Percentiles rank a stretch among this genome's conserved stretches.
Conservation (phyloP, 2,797 vertebrate species). For the Huso huso region DNA sequence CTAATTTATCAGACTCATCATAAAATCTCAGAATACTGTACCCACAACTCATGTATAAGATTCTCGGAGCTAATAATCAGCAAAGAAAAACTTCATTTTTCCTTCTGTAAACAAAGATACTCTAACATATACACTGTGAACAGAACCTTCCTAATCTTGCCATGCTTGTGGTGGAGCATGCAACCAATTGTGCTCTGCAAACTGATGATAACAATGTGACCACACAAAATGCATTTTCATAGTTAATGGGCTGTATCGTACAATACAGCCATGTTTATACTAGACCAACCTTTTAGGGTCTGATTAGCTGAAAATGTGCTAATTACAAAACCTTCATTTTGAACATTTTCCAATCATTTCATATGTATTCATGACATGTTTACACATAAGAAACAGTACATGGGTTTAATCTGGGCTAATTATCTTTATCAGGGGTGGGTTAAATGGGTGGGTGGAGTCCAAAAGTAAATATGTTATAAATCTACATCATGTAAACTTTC, state of each 20-base stretch:
- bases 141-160: slow-evolving; percentile 10
- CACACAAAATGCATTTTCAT: slow-evolving; percentile 37
- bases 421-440: slow-evolving; percentile 50
- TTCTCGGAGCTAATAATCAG: too few species aligned
- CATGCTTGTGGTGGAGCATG: slow-evolving; percentile 29
- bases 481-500: slow-evolving; percentile 50
- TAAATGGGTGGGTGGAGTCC: slow-evolving; percentile 30
- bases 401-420: slow-evolving; percentile 46
- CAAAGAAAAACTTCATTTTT: slow-evolving; percentile 29
- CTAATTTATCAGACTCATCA: too few species aligned
- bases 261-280: slow-evolving; percentile 40
- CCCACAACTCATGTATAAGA: too few species aligned
- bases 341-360: slow-evolving; percentile 10
- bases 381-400: slow-evolving; percentile 42
- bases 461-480: slow-evolving; percentile 62
- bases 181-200: slow-evolving; percentile 38
- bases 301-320: slow-evolving; percentile 47
- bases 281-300: slow-evolving; percentile 49
- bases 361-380: slow-evolving; percentile 38
- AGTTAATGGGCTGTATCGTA: slow-evolving; percentile 56
- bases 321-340: slow-evolving; percentile 32
- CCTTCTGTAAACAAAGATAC: slow-evolving; percentile 35
- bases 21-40: too few species aligned
- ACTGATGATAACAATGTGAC: slow-evolving; percentile 39
- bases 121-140: slow-evolving; percentile 10